Evolutionary conservation across 2,888 invertebrate genomes (phyloP), one percentile per base, ranked within the genome.

Genomic region (Ophion costatus): DNA sequence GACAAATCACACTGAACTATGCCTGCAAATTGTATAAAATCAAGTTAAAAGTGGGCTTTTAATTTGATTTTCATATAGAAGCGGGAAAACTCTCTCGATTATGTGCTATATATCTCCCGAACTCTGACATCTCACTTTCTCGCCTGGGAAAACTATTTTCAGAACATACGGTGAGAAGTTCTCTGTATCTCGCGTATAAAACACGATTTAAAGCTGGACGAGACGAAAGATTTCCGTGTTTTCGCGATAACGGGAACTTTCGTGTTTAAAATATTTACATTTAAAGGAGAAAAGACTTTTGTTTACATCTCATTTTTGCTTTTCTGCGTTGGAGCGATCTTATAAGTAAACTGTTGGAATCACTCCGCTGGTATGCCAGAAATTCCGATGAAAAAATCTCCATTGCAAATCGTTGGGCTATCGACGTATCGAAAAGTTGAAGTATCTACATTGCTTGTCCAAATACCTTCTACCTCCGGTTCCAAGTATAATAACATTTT

Each of bases 41-140:
- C 56, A 73, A 83, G 78, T 83, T 83, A 69, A 11, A 83, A 83
- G 78, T 83, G 78, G 74, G 42, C 78, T 74, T 83, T 74, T 74
- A 83, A 78, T 78, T 74, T 20, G 63, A 63, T 83, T 73, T 33
- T 78, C 73, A 51, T 67, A 56, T 56, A 69, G 63, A 64, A 74
- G 74, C 63, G 78, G 20, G 74, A 42, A 78, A 74, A 74, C 69
- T 67, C 51, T 74, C 61, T 57, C 69, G 61, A 64, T 45, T 57
- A 38, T 6, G 17, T 33, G 11, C 45, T 63, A 20, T 42, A 24
- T 42, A 56, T 73, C 22, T 29, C 38, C 38, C 20, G 33, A 42
- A 66, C 20, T 67, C 61, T 61, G 45, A 14, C 24, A 9, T 51
- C 69, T 69, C 11, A 42, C 63, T 56, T 17, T 61, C 61, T 64